Conservation (phyloP, 2,797 vertebrate genomes). For the Dipus sagitta region DNA sequence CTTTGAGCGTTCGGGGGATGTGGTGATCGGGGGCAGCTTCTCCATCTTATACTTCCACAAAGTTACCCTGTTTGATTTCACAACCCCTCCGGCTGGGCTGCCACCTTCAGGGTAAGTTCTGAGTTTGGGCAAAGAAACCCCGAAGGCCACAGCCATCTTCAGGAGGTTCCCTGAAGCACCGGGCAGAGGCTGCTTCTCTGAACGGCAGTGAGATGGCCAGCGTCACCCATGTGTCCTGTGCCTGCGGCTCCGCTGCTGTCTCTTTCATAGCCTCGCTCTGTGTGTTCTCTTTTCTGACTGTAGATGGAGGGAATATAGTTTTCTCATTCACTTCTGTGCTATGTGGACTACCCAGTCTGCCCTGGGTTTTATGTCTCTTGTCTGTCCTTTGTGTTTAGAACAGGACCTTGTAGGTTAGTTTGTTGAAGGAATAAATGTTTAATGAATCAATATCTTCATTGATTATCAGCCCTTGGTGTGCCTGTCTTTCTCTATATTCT, state of each 20-base stretch:
- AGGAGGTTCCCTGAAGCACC: too few species aligned
- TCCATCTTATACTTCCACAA: background rate
- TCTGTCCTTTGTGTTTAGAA: background rate
- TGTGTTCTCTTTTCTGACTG: background rate
- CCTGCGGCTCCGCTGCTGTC: too few species aligned
- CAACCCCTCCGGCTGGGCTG: background rate
- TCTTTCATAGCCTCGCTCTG: background rate
- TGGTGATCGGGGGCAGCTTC: background rate
- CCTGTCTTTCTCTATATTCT: too few species aligned
- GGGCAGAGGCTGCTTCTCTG: background rate
- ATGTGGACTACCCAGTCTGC: background rate
- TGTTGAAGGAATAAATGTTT: background rate
- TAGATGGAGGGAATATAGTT: too few species aligned
- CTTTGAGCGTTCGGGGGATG: background rate
- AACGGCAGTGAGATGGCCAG: background rate
- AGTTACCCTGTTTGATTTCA: background rate
- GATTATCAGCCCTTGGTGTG: background rate
- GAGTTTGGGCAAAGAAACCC: too few species aligned
- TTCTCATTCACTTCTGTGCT: too few species aligned
- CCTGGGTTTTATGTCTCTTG: background rate
- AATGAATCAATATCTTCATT: background rate
- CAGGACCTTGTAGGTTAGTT: background rate
- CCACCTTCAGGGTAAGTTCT: background rate
- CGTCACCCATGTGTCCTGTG: background rate
- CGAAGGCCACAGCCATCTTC: too few species aligned